phyloP scores from a whole-genome alignment of 2,797 vertebrate genomes.

The Siniperca obscura region DNA sequence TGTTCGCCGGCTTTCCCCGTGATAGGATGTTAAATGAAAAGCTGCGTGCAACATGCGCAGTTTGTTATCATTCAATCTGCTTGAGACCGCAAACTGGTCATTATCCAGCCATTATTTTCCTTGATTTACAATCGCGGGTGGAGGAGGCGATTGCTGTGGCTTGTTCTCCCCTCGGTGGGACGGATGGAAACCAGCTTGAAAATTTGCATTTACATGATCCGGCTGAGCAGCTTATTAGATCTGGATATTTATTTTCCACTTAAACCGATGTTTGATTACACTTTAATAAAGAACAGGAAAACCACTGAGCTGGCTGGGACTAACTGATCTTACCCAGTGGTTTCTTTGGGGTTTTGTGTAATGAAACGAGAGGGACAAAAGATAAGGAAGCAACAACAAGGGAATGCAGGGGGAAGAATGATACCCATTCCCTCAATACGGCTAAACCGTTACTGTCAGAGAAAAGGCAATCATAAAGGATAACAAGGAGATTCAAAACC shows the following conservation, averaged over 20 bases:
- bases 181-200: slow-evolving; percentile 95
- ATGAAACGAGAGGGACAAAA: slow-evolving; percentile 89
- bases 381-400: slow-evolving; percentile 74
- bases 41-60: slow-evolving; percentile 90
- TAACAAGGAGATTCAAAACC: slow-evolving; percentile 55
- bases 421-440: slow-evolving; percentile 47
- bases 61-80: slow-evolving; percentile 99
- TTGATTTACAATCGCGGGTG: slow-evolving; percentile 94
- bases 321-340: slow-evolving; percentile 89
- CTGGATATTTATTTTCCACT: slow-evolving; percentile 99
- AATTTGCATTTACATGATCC: slow-evolving; percentile 99
- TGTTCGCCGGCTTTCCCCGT: slow-evolving; percentile 90
- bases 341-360: slow-evolving; percentile 89
- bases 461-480: slow-evolving; percentile 56
- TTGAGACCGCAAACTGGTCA: slow-evolving; percentile 97
- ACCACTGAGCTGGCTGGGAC: slow-evolving; percentile 88
- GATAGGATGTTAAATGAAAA: slow-evolving; percentile 99
- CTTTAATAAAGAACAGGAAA: slow-evolving; percentile 93
- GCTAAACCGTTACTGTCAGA: slow-evolving; percentile 53
- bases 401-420: slow-evolving; percentile 42
- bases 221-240: slow-evolving; percentile 98
- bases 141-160: slow-evolving; percentile 90
- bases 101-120: slow-evolving; percentile 98
- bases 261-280: slow-evolving; percentile 97
- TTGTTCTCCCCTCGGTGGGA: slow-evolving; percentile 91